Evolutionary conservation across 2,888 invertebrate genomes (phyloP).

Genomic region (Trilocha varians): DNA sequence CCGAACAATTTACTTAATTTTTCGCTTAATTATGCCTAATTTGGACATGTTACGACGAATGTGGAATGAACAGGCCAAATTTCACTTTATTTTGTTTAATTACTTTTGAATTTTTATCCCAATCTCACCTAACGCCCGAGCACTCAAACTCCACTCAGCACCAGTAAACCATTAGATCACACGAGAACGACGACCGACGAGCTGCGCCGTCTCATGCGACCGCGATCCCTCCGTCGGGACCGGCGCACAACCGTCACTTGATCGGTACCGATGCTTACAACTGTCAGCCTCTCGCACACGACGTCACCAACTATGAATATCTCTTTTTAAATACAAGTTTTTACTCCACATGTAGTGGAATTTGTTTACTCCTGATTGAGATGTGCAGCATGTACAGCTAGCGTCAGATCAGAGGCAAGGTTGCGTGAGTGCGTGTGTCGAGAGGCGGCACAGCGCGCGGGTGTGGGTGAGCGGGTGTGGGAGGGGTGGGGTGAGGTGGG

Average conservation of each 20-base stretch:
- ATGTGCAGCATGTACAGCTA: background rate
- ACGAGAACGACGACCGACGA: constrained; percentile 1
- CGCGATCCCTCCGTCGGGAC: constrained; percentile 12
- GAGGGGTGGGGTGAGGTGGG: constrained; percentile 24
- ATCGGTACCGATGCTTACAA: too few relatives aligned
- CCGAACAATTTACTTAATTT: too few relatives aligned
- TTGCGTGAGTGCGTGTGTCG: constrained; percentile 19
- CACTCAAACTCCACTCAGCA: constrained; percentile 46
- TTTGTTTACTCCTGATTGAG: background rate
- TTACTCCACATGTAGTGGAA: constrained; percentile 1
- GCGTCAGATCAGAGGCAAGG: constrained; percentile 2
- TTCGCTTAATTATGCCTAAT: too few relatives aligned
- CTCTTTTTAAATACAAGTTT: constrained; percentile 1
- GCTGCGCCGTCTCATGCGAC: constrained; percentile 6
- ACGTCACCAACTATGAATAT: background rate
- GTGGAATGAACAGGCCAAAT: background rate
- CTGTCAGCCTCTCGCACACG: constrained; percentile 7
- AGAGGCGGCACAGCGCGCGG: constrained; percentile 16
- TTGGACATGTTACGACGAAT: background rate
- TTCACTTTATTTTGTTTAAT: background rate
- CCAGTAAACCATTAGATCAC: constrained; percentile 21
- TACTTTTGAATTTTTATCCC: constrained; percentile 18
- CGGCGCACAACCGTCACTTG: constrained; percentile 19
- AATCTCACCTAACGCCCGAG: constrained; percentile 47
- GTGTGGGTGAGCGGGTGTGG: constrained; percentile 18